Conservation (phyloP, 2,888 invertebrate species). For the Agrilus biguttatus region DNA sequence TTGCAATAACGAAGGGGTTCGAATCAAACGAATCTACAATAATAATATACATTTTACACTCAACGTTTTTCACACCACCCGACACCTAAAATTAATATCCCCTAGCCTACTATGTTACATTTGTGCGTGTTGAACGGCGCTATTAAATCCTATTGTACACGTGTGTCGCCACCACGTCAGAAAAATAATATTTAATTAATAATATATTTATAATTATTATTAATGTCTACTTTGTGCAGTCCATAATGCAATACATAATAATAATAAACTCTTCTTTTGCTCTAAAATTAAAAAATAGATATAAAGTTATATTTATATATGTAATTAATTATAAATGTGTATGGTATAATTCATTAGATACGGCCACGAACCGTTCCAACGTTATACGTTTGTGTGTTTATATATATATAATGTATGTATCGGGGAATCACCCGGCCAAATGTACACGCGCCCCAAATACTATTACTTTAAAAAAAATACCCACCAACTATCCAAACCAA, state of each 20-base stretch:
- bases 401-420: background rate
- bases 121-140: conserved; percentile 7
- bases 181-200: conserved; percentile 11
- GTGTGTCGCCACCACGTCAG: conserved; percentile 6
- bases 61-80: no score
- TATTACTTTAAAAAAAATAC: no score
- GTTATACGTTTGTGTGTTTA: no score
- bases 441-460: background rate
- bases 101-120: conserved; percentile 7
- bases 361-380: no score
- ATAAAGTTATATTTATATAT: conserved; percentile 9
- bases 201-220: conserved; percentile 11
- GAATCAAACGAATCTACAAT: no score
- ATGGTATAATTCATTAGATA: no score
- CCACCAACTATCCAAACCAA: no score
- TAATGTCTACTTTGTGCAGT: conserved; percentile 31
- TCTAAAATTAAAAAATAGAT: conserved; percentile 1
- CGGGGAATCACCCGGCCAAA: background rate
- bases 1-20: no score
- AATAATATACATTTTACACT: no score
- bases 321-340: conserved; percentile 3
- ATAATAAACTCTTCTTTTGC: conserved; percentile 7
- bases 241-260: conserved; percentile 17
- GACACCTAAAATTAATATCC: no score
- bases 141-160: no score